phyloP scores from a whole-genome alignment of 2,113 vertebrate genomes.

The Nesoenas mayeri region DNA sequence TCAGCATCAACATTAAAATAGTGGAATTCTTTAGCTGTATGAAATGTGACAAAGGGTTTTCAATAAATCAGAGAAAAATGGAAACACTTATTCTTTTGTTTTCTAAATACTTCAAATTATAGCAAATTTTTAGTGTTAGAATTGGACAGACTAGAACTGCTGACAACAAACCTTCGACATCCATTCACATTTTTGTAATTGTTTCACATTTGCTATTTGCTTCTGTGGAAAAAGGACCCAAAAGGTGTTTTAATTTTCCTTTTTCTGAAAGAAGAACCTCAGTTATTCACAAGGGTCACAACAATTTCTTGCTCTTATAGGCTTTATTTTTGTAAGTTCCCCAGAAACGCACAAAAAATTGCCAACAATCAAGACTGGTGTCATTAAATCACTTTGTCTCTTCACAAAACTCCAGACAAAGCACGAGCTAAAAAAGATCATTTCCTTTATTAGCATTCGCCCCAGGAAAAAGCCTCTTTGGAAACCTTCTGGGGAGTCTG shows the following conservation, averaged over 20 bases:
- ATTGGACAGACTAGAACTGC: not conserved
- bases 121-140: not conserved
- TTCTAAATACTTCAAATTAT: not conserved
- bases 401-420: not conserved
- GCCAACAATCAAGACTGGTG: not conserved
- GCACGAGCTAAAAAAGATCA: not conserved
- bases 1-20: not conserved
- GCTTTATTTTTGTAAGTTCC: not conserved
- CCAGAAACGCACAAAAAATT: not conserved
- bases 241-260: not conserved
- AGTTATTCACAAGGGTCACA: not conserved
- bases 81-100: not conserved
- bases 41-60: not conserved
- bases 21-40: not conserved
- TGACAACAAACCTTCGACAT: not conserved
- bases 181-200: not conserved
- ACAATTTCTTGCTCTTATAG: not conserved
- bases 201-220: not conserved
- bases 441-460: not conserved
- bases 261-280: not conserved
- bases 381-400: not conserved
- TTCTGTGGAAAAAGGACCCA: not conserved
- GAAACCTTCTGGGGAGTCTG: not conserved
- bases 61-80: not conserved
- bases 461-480: not conserved